Conservation (phyloP, 2,888 invertebrate genomes). For the Perithous albicinctus region DNA sequence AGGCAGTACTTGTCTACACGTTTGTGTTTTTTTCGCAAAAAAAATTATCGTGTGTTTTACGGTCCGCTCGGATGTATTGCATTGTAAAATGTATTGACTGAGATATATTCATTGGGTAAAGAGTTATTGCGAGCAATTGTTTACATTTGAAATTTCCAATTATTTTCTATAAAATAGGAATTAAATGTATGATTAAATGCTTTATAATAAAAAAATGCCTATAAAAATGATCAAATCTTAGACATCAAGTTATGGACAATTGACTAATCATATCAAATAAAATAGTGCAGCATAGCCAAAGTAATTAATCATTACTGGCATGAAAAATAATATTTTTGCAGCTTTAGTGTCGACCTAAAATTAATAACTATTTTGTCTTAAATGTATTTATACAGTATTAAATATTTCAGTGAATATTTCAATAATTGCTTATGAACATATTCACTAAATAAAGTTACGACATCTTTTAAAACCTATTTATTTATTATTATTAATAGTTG, state of each 20-base stretch:
- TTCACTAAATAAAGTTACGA: no score
- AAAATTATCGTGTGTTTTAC: background rate
- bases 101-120: background rate
- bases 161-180: background rate
- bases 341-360: background rate
- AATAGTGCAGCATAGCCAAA: background rate
- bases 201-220: no score
- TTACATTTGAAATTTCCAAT: background rate
- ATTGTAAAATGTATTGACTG: background rate
- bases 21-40: background rate
- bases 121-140: background rate
- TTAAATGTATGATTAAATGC: background rate
- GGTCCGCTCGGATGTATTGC: background rate
- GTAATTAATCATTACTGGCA: no score
- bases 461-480: no score
- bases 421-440: no score
- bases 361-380: no score
- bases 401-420: no score
- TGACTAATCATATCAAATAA: background rate
- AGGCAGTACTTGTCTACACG: background rate
- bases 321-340: background rate
- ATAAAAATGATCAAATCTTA: background rate
- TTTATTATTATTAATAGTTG: no score
- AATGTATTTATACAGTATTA: no score
- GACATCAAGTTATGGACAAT: background rate